phyloP scores from a whole-genome alignment of 53 echinoderm and acorn worm genomes.

The Astropecten irregularis region DNA sequence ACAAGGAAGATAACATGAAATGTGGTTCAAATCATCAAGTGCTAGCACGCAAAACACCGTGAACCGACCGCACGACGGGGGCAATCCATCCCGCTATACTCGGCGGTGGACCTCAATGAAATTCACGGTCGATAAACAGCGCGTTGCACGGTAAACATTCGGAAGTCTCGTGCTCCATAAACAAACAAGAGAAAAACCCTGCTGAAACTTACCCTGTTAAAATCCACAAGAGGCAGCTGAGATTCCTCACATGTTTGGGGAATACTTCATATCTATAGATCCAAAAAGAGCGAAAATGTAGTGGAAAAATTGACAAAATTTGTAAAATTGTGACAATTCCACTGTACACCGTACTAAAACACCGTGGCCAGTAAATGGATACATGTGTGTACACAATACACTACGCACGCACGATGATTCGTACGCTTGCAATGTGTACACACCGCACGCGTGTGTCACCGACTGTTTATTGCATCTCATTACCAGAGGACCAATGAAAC shows the following conservation, averaged over 20 bases:
- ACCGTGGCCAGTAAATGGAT: too few relatives aligned
- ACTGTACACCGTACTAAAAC: too few relatives aligned
- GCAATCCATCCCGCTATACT: too few relatives aligned
- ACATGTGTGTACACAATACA: too few relatives aligned
- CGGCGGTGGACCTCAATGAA: too few relatives aligned
- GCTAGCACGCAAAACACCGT: too few relatives aligned
- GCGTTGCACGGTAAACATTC: background rate
- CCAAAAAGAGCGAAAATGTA: background rate
- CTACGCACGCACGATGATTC: background rate
- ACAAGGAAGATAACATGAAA: too few relatives aligned
- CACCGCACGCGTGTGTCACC: background rate
- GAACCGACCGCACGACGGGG: too few relatives aligned
- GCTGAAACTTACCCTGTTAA: background rate
- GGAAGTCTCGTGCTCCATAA: background rate
- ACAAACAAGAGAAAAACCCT: background rate
- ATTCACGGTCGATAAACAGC: background rate
- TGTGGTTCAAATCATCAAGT: too few relatives aligned
- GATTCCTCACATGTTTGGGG: background rate
- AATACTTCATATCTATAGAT: background rate
- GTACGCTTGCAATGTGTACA: too few relatives aligned
- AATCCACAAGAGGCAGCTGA: background rate
- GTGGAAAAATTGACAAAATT: too few relatives aligned
- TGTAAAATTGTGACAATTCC: too few relatives aligned
- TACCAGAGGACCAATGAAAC: slow-evolving; percentile 13
- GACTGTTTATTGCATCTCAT: background rate